These are phyloP conservation scores for Doryteuthis pealeii DNA, from an alignment of 1,140 invertebrate species.

Conservation along the genomic window DNA sequence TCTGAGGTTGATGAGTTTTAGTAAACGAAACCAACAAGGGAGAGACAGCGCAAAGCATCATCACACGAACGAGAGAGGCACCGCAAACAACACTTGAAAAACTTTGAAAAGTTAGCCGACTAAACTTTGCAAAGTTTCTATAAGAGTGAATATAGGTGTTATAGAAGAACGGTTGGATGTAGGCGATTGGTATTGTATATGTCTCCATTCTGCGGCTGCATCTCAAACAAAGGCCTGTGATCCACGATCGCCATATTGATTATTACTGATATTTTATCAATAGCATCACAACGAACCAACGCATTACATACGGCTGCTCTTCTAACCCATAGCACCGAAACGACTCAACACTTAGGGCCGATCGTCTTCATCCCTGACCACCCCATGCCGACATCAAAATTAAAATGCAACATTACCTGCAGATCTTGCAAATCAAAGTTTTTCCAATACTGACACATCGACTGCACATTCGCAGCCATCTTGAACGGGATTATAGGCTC, in stretches of 20 bases:
- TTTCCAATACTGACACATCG: conserved; percentile 63
- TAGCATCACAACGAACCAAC: conserved; percentile 24
- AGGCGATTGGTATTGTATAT: too few species aligned
- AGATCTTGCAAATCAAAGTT: conserved; percentile 62
- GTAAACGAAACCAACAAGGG: too few species aligned
- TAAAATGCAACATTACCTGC: conserved; percentile 55
- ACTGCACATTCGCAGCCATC: conserved; percentile 63
- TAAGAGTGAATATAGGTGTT: not conserved
- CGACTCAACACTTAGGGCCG: not conserved
- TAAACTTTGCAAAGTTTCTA: conserved; percentile 2
- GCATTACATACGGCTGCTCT: not conserved
- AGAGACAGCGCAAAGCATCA: too few species aligned
- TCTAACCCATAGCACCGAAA: not conserved
- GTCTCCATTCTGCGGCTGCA: not conserved
- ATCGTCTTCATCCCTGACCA: not conserved
- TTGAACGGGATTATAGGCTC: conserved; percentile 56
- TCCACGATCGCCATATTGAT: conserved; percentile 49
- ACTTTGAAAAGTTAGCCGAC: conserved; percentile 7
- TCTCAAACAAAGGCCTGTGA: conserved; percentile 18
- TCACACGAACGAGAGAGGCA: too few species aligned
- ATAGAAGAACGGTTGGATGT: not conserved
- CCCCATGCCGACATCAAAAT: not conserved
- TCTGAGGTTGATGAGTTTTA: too few species aligned
- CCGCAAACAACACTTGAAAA: not conserved
- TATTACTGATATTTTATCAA: conserved; percentile 49